These are phyloP conservation scores for Bambusicola thoracicus DNA, from an alignment of 2,113 vertebrate species.

Conservation along the genomic window DNA sequence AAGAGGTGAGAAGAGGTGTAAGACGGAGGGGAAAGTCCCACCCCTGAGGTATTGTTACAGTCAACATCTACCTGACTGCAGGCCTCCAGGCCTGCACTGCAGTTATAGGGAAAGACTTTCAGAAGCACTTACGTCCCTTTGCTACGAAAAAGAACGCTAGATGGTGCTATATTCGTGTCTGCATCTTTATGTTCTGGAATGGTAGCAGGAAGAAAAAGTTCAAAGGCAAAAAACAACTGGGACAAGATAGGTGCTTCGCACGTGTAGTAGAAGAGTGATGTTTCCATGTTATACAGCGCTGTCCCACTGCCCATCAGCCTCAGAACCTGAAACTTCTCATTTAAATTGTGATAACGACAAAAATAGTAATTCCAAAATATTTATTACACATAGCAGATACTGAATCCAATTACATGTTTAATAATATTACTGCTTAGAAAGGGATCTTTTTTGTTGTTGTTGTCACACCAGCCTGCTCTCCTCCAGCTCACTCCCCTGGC, in stretches of 20 bases:
- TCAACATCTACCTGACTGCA: not conserved
- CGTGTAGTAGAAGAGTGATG: fast-evolving
- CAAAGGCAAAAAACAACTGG: not conserved
- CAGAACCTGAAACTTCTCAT: not conserved
- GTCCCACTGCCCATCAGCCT: not conserved
- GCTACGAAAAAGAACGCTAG: conserved; percentile 27
- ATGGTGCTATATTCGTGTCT: conserved; percentile 19
- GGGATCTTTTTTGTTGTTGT: too few species aligned
- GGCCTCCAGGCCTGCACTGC: not conserved
- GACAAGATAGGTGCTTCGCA: fast-evolving
- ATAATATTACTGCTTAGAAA: not conserved
- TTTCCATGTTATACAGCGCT: not conserved
- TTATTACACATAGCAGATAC: not conserved
- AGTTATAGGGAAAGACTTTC: not conserved
- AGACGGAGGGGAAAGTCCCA: not conserved
- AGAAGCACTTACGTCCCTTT: not conserved
- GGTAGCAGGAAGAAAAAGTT: not conserved
- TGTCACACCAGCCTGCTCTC: too few species aligned
- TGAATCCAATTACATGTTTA: not conserved
- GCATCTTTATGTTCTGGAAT: fast-evolving
- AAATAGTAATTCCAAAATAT: not conserved
- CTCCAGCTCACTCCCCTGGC: not conserved
- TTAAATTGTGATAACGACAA: not conserved
- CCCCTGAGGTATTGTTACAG: not conserved
- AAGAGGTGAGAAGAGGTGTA: too few species aligned